Evolutionary conservation across 2,888 invertebrate species (phyloP).

Genomic region (Thelaira solivaga): DNA sequence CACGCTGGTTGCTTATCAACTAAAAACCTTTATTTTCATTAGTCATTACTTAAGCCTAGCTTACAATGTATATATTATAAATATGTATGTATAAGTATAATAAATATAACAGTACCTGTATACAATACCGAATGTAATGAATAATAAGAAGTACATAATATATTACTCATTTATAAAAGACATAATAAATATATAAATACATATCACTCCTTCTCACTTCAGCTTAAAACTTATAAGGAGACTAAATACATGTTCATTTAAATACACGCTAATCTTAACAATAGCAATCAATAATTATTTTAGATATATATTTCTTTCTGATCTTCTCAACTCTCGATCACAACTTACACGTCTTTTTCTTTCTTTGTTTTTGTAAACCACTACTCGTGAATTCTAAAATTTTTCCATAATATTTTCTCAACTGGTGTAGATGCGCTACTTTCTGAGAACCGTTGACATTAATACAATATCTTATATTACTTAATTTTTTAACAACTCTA

Average conservation of each 20-base stretch:
- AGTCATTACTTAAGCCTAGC: too few relatives aligned
- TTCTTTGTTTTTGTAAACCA: background rate
- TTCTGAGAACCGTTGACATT: constrained; percentile 7
- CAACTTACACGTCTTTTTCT: background rate
- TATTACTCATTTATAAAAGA: too few relatives aligned
- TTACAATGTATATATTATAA: too few relatives aligned
- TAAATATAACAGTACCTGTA: too few relatives aligned
- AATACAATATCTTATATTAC: background rate
- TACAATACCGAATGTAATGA: too few relatives aligned
- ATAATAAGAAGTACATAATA: too few relatives aligned
- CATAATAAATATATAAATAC: too few relatives aligned
- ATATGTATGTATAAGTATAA: too few relatives aligned
- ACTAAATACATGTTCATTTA: background rate
- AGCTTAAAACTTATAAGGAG: background rate
- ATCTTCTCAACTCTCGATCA: constrained; percentile 7
- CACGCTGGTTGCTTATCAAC: too few relatives aligned
- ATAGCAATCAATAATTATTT: background rate
- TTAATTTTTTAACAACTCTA: background rate
- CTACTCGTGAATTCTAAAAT: background rate
- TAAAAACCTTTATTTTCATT: too few relatives aligned
- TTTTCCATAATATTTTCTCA: constrained; percentile 6
- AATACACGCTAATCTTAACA: background rate
- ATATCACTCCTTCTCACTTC: constrained; percentile 9
- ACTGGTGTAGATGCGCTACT: constrained; percentile 1
- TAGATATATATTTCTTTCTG: background rate